These are phyloP conservation scores for Stenurella melanura DNA, from an alignment of 2,888 invertebrate species.

Conservation along the genomic window DNA sequence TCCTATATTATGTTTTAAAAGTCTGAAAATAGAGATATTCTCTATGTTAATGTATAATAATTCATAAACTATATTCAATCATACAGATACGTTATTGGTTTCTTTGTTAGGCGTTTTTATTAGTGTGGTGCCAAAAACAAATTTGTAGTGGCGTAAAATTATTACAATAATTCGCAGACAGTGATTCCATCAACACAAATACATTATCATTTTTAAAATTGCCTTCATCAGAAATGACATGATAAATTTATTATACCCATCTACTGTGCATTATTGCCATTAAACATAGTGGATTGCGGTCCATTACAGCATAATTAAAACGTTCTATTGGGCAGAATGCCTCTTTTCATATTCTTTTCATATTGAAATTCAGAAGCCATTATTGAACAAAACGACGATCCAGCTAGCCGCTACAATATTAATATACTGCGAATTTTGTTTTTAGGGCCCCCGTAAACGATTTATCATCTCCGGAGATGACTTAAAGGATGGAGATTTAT, in stretches of 20 bases:
- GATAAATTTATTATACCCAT: slow-evolving; percentile 51
- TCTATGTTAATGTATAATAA: background rate
- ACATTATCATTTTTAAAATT: slow-evolving; percentile 39
- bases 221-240: slow-evolving; percentile 34
- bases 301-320: slow-evolving; percentile 66
- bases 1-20: too few relatives aligned
- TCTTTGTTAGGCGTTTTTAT: slow-evolving; percentile 3
- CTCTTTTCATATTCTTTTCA: slow-evolving; percentile 63
- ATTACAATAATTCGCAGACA: slow-evolving; percentile 25
- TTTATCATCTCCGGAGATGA: slow-evolving; percentile 49
- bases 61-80: background rate
- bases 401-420: slow-evolving; percentile 48
- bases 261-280: slow-evolving; percentile 52
- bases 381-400: slow-evolving; percentile 48
- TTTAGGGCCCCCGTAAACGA: slow-evolving; percentile 45
- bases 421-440: slow-evolving; percentile 50
- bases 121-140: slow-evolving; percentile 10
- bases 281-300: slow-evolving; percentile 60
- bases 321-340: slow-evolving; percentile 55
- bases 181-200: slow-evolving; percentile 23
- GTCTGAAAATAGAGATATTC: background rate
- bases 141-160: slow-evolving; percentile 22
- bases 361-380: slow-evolving; percentile 67
- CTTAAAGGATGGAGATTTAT: slow-evolving; percentile 52
- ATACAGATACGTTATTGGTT: background rate